A percentile compares a stretch with the other conserved stretches of the same genome.
phyloP scores from a whole-genome alignment of 2,113 vertebrate species.

The Pongo abelii region DNA sequence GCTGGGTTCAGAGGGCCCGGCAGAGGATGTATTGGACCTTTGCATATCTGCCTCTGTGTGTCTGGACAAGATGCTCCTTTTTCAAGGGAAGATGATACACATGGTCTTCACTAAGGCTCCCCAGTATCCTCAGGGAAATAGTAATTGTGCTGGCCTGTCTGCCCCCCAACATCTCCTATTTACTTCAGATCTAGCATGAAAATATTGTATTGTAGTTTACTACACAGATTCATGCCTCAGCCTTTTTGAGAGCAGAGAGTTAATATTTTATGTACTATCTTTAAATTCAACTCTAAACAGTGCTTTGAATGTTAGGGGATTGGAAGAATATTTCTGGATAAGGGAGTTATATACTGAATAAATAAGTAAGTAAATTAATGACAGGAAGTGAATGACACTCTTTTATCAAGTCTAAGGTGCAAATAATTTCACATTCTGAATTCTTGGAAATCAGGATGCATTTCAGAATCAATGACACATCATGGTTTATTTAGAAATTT shows the following conservation, averaged over 20 bases:
- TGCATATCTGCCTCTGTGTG: not conserved
- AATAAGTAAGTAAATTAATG: not conserved
- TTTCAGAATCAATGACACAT: not conserved
- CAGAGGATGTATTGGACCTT: no score
- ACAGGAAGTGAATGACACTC: not conserved
- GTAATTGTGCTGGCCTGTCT: not conserved
- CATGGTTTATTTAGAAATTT: not conserved
- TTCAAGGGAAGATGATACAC: not conserved
- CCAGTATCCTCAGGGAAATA: not conserved
- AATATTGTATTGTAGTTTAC: accelerated
- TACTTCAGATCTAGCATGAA: not conserved
- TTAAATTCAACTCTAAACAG: not conserved
- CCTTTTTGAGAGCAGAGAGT: not conserved
- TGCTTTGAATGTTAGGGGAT: not conserved
- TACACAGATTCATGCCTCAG: not conserved
- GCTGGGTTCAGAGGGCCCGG: not conserved
- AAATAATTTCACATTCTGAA: not conserved
- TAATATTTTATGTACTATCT: not conserved
- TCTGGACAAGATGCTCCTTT: not conserved
- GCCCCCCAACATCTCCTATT: not conserved
- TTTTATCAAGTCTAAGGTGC: not conserved
- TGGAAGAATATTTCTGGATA: not conserved
- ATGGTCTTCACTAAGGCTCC: not conserved
- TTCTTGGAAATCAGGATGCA: not conserved
- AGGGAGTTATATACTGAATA: not conserved